Evolutionary conservation across 2,113 vertebrate genomes (phyloP).

Genomic region (Gasterosteus aculeatus): DNA sequence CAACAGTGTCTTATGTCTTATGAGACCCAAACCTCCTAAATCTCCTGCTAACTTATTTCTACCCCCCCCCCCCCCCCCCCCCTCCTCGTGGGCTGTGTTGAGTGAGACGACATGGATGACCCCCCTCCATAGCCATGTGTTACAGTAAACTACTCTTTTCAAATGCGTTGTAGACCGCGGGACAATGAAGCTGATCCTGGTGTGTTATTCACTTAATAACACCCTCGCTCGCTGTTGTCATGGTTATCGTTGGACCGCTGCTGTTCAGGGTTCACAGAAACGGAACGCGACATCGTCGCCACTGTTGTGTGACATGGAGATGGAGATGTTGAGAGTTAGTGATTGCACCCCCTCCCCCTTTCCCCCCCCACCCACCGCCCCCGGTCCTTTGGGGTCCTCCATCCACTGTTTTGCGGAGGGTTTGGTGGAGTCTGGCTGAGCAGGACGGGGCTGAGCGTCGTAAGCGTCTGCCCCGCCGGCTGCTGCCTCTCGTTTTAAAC

Average conservation of each 20-base stretch:
- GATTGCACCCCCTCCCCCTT: too few species aligned
- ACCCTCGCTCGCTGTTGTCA: conserved; percentile 55
- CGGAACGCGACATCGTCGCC: background rate
- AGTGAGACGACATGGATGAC: too few species aligned
- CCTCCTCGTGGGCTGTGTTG: too few species aligned
- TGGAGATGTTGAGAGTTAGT: background rate
- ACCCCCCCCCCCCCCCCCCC: background rate
- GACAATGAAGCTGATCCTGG: too few species aligned
- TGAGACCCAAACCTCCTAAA: background rate
- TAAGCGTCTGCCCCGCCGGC: conserved; percentile 68
- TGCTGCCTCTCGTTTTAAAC: conserved; percentile 79
- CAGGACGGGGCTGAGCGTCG: conserved; percentile 47
- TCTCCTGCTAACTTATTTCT: background rate
- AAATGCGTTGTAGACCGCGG: background rate
- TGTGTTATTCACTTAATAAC: background rate
- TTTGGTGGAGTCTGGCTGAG: conserved; percentile 77
- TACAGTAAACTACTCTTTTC: background rate
- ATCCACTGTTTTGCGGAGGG: conserved; percentile 62
- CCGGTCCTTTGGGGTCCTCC: background rate
- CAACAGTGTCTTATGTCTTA: background rate
- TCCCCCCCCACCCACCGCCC: too few species aligned
- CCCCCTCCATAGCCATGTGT: background rate
- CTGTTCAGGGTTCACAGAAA: conserved; percentile 4
- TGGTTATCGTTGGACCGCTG: conserved; percentile 52
- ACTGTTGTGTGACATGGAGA: background rate